Evolutionary conservation across 2,797 vertebrate species (phyloP).

Genomic region (Syngnathus acus): DNA sequence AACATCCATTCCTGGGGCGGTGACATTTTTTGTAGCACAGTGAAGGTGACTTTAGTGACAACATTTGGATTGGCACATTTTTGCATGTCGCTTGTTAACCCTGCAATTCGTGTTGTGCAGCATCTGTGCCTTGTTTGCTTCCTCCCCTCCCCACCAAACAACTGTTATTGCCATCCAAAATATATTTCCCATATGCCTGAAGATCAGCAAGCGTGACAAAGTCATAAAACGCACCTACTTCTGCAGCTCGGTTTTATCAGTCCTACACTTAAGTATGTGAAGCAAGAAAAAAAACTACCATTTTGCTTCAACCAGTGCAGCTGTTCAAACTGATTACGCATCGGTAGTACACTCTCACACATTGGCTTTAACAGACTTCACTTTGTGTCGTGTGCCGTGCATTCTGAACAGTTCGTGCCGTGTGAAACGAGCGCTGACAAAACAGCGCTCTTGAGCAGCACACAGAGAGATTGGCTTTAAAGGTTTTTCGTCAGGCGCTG

Average conservation of each 20-base stretch:
- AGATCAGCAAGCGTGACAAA: slow-evolving; percentile 3
- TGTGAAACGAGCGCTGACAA: slow-evolving; percentile 28
- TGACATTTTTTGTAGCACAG: background rate
- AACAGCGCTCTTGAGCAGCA: slow-evolving; percentile 20
- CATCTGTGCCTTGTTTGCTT: background rate
- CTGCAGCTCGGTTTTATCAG: slow-evolving; percentile 1
- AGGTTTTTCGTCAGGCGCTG: slow-evolving; percentile 7
- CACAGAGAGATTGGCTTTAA: slow-evolving; percentile 10
- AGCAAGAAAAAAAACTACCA: slow-evolving; percentile 12
- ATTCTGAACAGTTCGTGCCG: background rate
- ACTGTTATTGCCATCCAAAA: slow-evolving; percentile 9
- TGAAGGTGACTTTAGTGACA: background rate
- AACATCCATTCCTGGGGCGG: background rate
- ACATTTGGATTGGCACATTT: background rate
- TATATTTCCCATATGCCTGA: slow-evolving; percentile 12
- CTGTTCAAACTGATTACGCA: slow-evolving; percentile 44
- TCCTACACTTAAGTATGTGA: slow-evolving; percentile 21
- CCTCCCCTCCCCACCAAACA: slow-evolving; percentile 1
- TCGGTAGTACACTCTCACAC: slow-evolving; percentile 1
- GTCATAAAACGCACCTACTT: background rate
- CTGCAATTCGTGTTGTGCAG: background rate
- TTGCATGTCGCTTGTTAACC: background rate
- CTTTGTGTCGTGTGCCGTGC: background rate
- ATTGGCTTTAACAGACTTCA: slow-evolving; percentile 2
- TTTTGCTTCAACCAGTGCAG: slow-evolving; percentile 29